Evolutionary conservation across 2,888 invertebrate species (phyloP).

Genomic region (Philereme transversata): DNA sequence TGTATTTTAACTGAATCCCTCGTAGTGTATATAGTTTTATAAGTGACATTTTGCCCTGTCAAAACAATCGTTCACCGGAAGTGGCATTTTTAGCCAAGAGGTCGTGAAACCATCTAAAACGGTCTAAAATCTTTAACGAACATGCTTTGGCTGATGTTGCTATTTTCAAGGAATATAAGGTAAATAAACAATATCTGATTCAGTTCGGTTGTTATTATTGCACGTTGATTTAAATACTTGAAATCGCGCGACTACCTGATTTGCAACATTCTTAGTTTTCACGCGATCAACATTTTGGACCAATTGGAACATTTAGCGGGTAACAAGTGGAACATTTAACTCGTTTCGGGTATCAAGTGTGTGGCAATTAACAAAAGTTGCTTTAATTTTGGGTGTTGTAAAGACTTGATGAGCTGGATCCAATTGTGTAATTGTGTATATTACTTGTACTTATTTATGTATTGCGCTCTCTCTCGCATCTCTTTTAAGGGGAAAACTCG

Average conservation of each 20-base stretch:
- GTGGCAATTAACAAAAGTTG: background rate
- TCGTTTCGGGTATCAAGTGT: constrained; percentile 2
- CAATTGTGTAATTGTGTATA: background rate
- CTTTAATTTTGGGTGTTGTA: background rate
- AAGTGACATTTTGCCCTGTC: too few relatives aligned
- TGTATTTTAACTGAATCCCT: too few relatives aligned
- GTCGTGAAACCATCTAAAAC: too few relatives aligned
- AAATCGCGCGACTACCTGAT: constrained; percentile 5
- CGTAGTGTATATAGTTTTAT: too few relatives aligned
- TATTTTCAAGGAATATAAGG: constrained; percentile 11
- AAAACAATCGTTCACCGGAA: too few relatives aligned
- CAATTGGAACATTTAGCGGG: constrained; percentile 6
- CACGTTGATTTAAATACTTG: constrained; percentile 18
- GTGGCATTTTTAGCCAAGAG: too few relatives aligned
- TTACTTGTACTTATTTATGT: too few relatives aligned
- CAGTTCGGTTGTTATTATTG: constrained; percentile 8
- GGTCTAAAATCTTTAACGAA: too few relatives aligned
- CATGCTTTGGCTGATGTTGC: background rate
- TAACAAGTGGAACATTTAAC: constrained; percentile 15
- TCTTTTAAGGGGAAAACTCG: too few relatives aligned
- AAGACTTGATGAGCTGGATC: constrained; percentile 1
- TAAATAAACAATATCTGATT: constrained; percentile 14
- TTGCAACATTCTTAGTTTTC: constrained; percentile 24
- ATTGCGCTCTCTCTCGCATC: too few relatives aligned
- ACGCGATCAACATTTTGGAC: constrained; percentile 12